Conservation (phyloP, 2,113 vertebrate species). For the Embiotoca jacksoni region DNA sequence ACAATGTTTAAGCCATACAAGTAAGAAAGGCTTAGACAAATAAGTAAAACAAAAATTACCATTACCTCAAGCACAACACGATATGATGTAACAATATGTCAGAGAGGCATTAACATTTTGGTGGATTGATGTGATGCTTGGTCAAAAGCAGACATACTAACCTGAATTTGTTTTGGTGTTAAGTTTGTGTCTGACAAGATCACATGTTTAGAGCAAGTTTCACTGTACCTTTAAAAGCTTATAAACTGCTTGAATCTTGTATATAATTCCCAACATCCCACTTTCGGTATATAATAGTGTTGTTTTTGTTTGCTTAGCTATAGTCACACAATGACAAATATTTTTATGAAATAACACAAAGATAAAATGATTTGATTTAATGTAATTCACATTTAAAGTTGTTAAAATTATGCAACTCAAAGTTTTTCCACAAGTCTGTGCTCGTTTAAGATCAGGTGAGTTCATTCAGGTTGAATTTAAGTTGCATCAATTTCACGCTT, state of each 20-base stretch:
- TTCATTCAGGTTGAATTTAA: constrained; percentile 1
- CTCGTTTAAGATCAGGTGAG: neutral
- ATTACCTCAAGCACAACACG: neutral
- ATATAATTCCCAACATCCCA: neutral
- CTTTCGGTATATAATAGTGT: neutral
- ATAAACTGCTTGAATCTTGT: neutral
- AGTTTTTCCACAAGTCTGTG: neutral
- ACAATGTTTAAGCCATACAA: neutral
- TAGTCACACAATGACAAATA: neutral
- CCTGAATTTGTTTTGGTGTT: too few species aligned
- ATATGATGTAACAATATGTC: neutral
- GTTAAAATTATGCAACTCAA: neutral
- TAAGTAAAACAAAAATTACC: too few species aligned
- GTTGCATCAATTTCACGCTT: neutral
- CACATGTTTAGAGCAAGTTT: neutral
- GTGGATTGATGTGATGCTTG: too few species aligned
- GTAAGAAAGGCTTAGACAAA: neutral
- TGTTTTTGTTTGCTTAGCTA: too few species aligned
- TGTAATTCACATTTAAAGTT: neutral
- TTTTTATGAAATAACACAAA: neutral
- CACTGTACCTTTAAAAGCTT: neutral
- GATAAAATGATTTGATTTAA: neutral
- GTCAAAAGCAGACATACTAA: too few species aligned
- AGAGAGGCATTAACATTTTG: too few species aligned
- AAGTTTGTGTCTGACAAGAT: neutral